Evolutionary conservation across 1,140 invertebrate species (phyloP).

Genomic region (Mactra quadrangularis): DNA sequence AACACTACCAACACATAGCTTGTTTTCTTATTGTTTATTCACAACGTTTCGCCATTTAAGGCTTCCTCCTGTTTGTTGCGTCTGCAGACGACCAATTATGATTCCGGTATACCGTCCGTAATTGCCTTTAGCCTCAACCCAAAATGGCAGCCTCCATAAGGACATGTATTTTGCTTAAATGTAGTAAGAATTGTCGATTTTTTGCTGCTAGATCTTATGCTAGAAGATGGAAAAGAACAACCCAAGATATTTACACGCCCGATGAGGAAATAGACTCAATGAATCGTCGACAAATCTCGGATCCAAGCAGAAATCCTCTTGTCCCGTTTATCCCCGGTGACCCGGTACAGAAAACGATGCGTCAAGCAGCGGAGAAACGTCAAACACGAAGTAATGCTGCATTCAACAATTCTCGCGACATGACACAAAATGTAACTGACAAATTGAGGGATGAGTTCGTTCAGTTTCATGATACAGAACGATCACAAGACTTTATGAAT

Average conservation of each 20-base stretch:
- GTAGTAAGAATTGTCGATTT: not conserved
- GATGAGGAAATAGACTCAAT: slow-evolving; percentile 5
- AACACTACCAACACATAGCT: no score
- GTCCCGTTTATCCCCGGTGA: slow-evolving; percentile 2
- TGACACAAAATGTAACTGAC: no score
- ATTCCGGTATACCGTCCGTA: no score
- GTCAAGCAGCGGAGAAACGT: not conserved
- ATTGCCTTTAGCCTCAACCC: no score
- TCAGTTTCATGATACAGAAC: no score
- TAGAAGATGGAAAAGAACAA: not conserved
- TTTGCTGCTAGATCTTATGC: not conserved
- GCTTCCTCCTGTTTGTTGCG: no score
- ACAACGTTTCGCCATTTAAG: no score
- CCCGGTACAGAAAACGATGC: slow-evolving; percentile 16
- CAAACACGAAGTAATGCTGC: no score
- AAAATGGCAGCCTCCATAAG: slow-evolving; percentile 39
- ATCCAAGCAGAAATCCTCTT: slow-evolving; percentile 35
- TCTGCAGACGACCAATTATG: no score
- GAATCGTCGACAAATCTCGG: not conserved
- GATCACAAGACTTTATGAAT: not conserved
- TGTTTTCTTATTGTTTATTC: no score
- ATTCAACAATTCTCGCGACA: no score
- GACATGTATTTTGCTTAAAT: slow-evolving; percentile 14
- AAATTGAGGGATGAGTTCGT: no score
- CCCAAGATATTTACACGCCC: slow-evolving; percentile 2